Conservation (phyloP, 2,797 vertebrate genomes). For the Melanotaenia nigrans region DNA sequence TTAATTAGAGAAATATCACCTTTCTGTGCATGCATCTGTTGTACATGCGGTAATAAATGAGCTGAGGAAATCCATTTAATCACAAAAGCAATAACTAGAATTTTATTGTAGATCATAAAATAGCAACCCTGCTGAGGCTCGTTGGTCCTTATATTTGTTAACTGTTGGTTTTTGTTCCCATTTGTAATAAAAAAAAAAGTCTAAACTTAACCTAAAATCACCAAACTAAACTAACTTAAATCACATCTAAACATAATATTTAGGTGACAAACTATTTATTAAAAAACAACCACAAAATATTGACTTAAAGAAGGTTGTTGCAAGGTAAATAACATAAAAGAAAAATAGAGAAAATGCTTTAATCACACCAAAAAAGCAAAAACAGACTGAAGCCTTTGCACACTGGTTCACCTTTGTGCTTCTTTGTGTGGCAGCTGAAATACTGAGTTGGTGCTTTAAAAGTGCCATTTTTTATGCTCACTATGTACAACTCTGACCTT, state of each 20-base stretch:
- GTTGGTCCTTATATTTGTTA: slow-evolving; percentile 57
- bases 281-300: slow-evolving; percentile 31
- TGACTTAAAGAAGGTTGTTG: not conserved
- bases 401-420: slow-evolving; percentile 67
- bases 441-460: slow-evolving; percentile 59
- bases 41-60: slow-evolving; percentile 42
- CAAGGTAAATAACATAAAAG: not conserved
- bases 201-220: slow-evolving; percentile 61
- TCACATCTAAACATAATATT: slow-evolving; percentile 34
- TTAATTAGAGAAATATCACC: slow-evolving; percentile 11
- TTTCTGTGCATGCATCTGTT: slow-evolving; percentile 45
- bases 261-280: slow-evolving; percentile 40
- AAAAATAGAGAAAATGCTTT: slow-evolving; percentile 4
- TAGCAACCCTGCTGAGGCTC: slow-evolving; percentile 32
- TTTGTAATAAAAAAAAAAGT: slow-evolving; percentile 48
- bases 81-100: slow-evolving; percentile 13
- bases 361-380: slow-evolving; percentile 2
- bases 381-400: slow-evolving; percentile 16
- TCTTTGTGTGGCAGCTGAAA: slow-evolving; percentile 59
- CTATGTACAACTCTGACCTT: slow-evolving; percentile 46
- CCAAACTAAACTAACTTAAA: slow-evolving; percentile 54
- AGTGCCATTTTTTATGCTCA: slow-evolving; percentile 45
- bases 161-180: slow-evolving; percentile 40
- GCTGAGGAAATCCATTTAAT: slow-evolving; percentile 10
- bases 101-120: slow-evolving; percentile 33